Base-by-base conservation (phyloP, 2,888 invertebrate species). In the Mantis religiosa region DNA sequence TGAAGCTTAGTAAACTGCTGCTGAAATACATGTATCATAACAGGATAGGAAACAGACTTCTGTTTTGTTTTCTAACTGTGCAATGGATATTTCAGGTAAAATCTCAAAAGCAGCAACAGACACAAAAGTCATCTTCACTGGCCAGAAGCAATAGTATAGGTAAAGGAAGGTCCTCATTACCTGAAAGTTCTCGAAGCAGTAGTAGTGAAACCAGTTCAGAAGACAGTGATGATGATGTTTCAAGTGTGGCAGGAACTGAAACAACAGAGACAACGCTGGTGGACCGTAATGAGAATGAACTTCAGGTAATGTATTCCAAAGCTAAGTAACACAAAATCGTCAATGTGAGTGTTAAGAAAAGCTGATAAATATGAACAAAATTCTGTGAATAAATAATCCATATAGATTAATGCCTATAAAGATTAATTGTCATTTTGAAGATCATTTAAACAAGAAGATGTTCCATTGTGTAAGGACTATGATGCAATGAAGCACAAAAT, bases 201-300 rank as follows among this genome's bases (percentile, higher is more conserved):
- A 89, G 90, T 34, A 89, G 90, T 81, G 90, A 87, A 30, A 89
- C 89, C 82, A 86, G 88, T 41, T 89, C 89, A 27, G 89, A 88
- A 34, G 89, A 89, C 34, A 88, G 88, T 83, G 89, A 93, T 34
- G 95, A 95, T 89, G 95, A 95, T 90, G 94, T 94, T 28, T 92
- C 93, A 34, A 95, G 95, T 91, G 94, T 94, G 28, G 92, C 94
- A 2, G 94, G 94, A 7, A 96, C 96, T 1, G 95, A 95, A 91
- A 96, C 96, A 84, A 97, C 97, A 0, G 97, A 97, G 85, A 95
- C 95, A 0, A 97, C 97, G 28, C 93, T 96, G 6, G 94, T 95
- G 1, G 95, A 95, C 89, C 93, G 93, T 28, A 94, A 95, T 91
- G 95, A 94, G 91, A 95, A 93, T 90, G 95, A 95, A 88, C 94